These are phyloP conservation scores for Aleiodes sp. DNA, from an alignment of 1,140 invertebrate genomes.

Conservation along the genomic window DNA sequence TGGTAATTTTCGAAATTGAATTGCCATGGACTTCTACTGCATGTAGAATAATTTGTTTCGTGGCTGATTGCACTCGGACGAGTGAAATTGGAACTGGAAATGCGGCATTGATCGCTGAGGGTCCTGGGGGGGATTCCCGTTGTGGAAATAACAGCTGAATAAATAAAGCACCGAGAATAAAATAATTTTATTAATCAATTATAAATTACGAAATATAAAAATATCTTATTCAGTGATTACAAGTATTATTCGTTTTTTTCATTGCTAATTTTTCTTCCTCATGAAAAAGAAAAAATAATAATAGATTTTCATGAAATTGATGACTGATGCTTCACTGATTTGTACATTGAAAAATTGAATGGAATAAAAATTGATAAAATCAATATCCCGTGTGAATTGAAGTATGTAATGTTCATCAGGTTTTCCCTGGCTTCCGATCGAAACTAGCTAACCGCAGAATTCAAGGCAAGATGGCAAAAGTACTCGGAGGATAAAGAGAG, in stretches of 20 bases:
- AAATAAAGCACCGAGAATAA: slow-evolving; percentile 5
- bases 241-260: background rate
- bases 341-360: too few species aligned
- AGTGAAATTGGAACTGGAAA: slow-evolving; percentile 40
- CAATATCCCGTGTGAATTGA: too few species aligned
- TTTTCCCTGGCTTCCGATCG: slow-evolving; percentile 56
- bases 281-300: too few species aligned
- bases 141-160: background rate
- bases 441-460: slow-evolving; percentile 62
- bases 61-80: slow-evolving; percentile 24
- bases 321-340: too few species aligned
- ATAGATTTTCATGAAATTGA: too few species aligned
- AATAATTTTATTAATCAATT: slow-evolving; percentile 6
- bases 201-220: slow-evolving; percentile 1
- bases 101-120: slow-evolving; percentile 41
- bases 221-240: background rate
- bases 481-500: slow-evolving; percentile 41
- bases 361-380: too few species aligned
- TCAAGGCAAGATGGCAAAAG: slow-evolving; percentile 63
- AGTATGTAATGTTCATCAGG: slow-evolving; percentile 41
- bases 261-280: too few species aligned
- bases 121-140: background rate
- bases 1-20: slow-evolving; percentile 8
- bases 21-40: background rate
- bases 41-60: slow-evolving; percentile 26